Evolutionary conservation across 2,113 vertebrate genomes (phyloP), one percentile per base, ranked within the genome.

Genomic region (Ptilonorhynchus violaceus): DNA sequence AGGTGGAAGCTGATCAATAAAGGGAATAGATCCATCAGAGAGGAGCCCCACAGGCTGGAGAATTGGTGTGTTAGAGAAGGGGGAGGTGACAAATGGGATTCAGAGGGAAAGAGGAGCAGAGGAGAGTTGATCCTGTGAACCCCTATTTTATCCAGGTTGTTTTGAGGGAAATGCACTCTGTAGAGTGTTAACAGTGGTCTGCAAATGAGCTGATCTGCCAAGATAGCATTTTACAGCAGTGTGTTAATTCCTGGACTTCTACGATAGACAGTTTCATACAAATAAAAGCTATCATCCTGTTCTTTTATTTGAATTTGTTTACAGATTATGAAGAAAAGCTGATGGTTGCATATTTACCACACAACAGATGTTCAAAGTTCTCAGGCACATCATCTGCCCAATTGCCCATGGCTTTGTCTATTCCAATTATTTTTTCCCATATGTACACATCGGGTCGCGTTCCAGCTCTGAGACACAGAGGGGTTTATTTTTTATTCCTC

Each of bases 351-450:
- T 90, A 90, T 95, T 96, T 90, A 70, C 89, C 33, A 84, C 59
- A 92, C 92, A 96, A 41, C 94, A 96, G 95, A 92, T 94, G 96
- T 95, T 96, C 79, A 44, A 90, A 84, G 90, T 93, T 94, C 95
- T 90, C 79, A 86, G 79, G 88, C 92, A 94, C 72, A 88, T 97
- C 95, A 88, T 97, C 93, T 95, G 89, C 75, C 93, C 96, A 96
- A 93, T 93, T 93, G 95, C 82, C 96, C 93, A 92, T 96, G 92
- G 92, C 88, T 96, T 93, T 95, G 80, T 96, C 92, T 94, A 84
- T 85, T 93, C 72, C 88, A 88, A 75, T 93, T 92, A 78, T 86
- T 93, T 93, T 93, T 96, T 90, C 75, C 92, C 90, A 67, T 97
- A 95, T 92, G 95, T 88, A 94, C 78, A 56, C n/a, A 33, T 7